Evolutionary conservation across 2,888 invertebrate species (phyloP), one percentile per base, ranked within the genome.

Genomic region (Ceramica pisi): DNA sequence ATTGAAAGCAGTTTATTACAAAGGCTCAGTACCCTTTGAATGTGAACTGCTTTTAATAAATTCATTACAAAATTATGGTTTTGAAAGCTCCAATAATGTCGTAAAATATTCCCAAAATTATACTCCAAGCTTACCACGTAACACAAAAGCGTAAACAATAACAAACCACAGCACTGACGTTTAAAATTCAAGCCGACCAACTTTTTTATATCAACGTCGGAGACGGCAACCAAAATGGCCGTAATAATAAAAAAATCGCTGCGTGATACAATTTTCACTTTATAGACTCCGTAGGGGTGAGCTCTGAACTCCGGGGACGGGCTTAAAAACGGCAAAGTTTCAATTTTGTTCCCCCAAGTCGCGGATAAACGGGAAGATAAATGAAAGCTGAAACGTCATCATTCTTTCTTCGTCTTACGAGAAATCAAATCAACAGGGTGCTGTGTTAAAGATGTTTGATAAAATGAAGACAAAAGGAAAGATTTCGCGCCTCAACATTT

Each of bases 251-350:
- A 83, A 78, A 78, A 83, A 81, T 79, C 71, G 84, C 84, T 78
- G 74, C 59, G 87, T 75, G 71, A 80, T 79, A 82, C 71, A 80
- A 82, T 87, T 81, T 80, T 71, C 80, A 85, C 71, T 80, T 77
- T 80, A 78, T 68, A 71, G 68, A 70, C 76, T 69, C 81, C 75
- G 62, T 67, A 70, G 71, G 75, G 74, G 78, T 80, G 81, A 80
- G 73, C 80, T 53, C 59, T 75, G 70, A 79, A 75, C 76, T 79
- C 70, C 50, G 60, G 67, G 79, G 75, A 73, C 74, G 74, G 74
- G 85, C 81, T 86, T 81, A 81, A 86, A 86, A 84, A 82, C 67
- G 61, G 83, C 86, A 55, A 78, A 84, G 78, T 85, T 86, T 85
- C 85, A 82, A 86, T 85, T 85, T 82, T 82, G 68, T 67, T 86